Base-by-base conservation (phyloP, 2,888 invertebrate species). In the Nemapogon koenigi region DNA sequence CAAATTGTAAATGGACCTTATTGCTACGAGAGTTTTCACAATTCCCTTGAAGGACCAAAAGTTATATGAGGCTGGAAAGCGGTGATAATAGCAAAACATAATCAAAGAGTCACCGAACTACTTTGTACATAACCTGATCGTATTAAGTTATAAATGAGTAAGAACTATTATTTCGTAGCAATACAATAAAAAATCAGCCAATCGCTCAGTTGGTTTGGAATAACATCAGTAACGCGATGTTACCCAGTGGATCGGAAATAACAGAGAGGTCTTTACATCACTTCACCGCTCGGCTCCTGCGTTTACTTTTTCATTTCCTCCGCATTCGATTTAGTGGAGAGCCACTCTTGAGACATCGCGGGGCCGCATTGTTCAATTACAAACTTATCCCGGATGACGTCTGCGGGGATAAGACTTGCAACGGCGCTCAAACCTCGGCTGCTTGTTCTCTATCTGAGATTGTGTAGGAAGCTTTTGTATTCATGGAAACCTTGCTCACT, bases 321-420 rank as follows among this genome's bases (percentile, higher is more conserved):
- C 10, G 29, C 28, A 26, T 37, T 39, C 33, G 37, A 22, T 39
- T 37, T 33, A 42, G 39, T 39, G 29, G 11, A 37, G 39, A 38
- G 38, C 32, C 25, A 31, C 35, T 27, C 42, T 39, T 22, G 33
- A 42, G 42, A 29, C 26, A 32, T 35, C 30, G 35, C 31, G 37
- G 35, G 32, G 28, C 33, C 29, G 32, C 39, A 49, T 46, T 46
- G 46, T 47, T 46, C 47, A 49, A 50, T 47, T 49, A 50, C 44
- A 47, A 48, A 49, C 45, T 48, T 46, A 46, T 38, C 41, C 44
- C 40, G 37, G 35, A 26, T 32, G 27, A 35, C 37, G 39, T 40
- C 40, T 36, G 36, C 16, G 14, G 19, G 35, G 39, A 38, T 38
- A 32, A 32, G 25, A 15, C 38, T 25, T 16, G 4, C 8, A 1